Percentiles rank a stretch among this genome's conserved stretches.
Conservation (phyloP, 2,113 vertebrate genomes). For the Tricholaema leucomelas region DNA sequence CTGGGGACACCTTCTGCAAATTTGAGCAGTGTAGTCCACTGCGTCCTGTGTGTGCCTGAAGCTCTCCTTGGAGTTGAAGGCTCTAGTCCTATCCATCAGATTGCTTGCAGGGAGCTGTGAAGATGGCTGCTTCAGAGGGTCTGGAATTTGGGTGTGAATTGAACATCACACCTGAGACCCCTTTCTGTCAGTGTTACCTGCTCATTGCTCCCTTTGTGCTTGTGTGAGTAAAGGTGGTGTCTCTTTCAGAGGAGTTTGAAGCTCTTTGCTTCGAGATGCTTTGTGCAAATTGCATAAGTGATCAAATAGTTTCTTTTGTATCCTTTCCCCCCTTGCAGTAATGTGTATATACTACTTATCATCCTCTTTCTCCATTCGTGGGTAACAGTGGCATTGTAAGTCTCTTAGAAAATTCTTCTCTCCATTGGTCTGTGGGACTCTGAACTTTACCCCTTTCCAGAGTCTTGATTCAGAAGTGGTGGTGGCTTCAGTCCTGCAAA, state of each 20-base stretch:
- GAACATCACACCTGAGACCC: not conserved
- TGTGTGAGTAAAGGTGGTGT: not conserved
- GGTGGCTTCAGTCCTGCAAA: not conserved
- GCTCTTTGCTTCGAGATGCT: not conserved
- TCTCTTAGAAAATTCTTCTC: not conserved
- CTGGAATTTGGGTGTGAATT: not conserved
- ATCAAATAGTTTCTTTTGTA: not conserved
- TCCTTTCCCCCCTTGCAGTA: not conserved
- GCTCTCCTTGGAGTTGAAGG: not conserved
- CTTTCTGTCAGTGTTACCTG: not conserved
- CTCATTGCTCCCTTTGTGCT: not conserved
- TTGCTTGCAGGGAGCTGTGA: not conserved
- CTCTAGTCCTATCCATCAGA: accelerated
- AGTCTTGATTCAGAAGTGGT: not conserved
- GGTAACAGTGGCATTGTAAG: not conserved
- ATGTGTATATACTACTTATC: not conserved
- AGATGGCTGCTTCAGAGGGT: not conserved
- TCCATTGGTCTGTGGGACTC: not conserved
- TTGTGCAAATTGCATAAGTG: not conserved
- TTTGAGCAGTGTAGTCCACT: not conserved
- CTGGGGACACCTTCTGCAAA: not conserved
- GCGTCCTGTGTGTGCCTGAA: not conserved
- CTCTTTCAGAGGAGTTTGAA: not conserved
- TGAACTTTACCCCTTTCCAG: not conserved
- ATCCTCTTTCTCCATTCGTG: not conserved